Evolutionary conservation across 2,113 vertebrate genomes (phyloP).

Genomic region (Rhinolophus sinicus): DNA sequence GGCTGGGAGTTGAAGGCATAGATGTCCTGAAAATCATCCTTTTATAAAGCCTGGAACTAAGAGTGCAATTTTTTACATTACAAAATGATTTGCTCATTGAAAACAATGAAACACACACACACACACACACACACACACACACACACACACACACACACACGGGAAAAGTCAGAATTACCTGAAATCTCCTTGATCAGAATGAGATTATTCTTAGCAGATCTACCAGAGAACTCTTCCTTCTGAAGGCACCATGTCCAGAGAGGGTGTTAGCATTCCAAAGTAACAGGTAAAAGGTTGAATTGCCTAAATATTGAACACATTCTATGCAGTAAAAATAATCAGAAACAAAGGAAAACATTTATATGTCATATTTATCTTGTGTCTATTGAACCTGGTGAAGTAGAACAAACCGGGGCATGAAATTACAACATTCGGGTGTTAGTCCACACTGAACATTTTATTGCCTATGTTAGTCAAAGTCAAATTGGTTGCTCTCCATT

Average conservation of each 20-base stretch:
- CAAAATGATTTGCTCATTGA: background rate
- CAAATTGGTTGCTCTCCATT: background rate
- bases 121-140: background rate
- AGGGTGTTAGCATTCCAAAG: background rate
- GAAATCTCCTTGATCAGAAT: background rate
- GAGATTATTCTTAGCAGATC: background rate
- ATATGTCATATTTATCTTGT: background rate
- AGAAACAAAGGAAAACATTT: conserved; percentile 23
- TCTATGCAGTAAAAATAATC: background rate
- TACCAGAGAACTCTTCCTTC: conserved; percentile 5
- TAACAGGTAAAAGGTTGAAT: background rate
- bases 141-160: background rate
- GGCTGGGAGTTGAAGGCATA: background rate
- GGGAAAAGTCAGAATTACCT: conserved; percentile 38
- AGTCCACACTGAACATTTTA: background rate
- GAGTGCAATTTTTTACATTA: background rate
- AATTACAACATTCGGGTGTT: background rate
- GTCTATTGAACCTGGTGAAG: background rate
- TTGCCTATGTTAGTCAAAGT: background rate
- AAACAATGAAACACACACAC: conserved; percentile 4
- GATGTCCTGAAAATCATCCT: background rate
- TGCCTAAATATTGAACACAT: conserved; percentile 6
- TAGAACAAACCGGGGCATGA: background rate
- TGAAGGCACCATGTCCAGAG: background rate
- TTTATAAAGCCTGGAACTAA: conserved; percentile 7